phyloP scores from a whole-genome alignment of 2,888 invertebrate genomes.

The Priocnemis perturbator region DNA sequence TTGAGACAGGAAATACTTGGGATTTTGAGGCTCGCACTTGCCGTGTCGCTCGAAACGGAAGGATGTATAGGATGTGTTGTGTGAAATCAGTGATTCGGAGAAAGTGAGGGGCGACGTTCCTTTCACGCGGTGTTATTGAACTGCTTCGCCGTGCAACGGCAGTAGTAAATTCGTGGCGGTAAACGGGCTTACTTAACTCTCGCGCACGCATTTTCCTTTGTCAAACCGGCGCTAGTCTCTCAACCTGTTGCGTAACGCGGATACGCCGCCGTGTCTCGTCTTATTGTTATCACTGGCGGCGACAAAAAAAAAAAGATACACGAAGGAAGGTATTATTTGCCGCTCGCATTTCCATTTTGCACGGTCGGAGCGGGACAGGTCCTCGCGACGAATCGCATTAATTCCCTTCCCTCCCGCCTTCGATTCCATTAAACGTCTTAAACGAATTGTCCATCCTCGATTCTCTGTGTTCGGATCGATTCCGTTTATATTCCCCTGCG shows the following conservation, averaged over 20 bases:
- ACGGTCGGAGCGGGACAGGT: too few species aligned
- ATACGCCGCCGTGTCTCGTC: too few species aligned
- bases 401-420: too few species aligned
- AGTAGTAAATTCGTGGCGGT: background rate
- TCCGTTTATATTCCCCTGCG: too few species aligned
- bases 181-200: conserved; percentile 16
- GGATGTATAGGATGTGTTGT: conserved; percentile 11
- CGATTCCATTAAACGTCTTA: too few species aligned
- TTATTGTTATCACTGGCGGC: background rate
- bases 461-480: too few species aligned
- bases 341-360: too few species aligned
- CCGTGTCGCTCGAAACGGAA: background rate
- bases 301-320: too few species aligned
- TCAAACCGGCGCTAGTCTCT: conserved; percentile 13
- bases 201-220: conserved; percentile 4
- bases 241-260: conserved; percentile 39
- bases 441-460: too few species aligned
- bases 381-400: too few species aligned
- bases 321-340: background rate
- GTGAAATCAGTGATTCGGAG: conserved; percentile 43
- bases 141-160: conserved; percentile 24
- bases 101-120: conserved; percentile 42
- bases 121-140: conserved; percentile 35
- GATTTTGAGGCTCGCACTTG: background rate
- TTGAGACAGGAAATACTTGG: too few species aligned